Conservation (phyloP, 2,888 invertebrate genomes). For the Coecobrya sp. region DNA sequence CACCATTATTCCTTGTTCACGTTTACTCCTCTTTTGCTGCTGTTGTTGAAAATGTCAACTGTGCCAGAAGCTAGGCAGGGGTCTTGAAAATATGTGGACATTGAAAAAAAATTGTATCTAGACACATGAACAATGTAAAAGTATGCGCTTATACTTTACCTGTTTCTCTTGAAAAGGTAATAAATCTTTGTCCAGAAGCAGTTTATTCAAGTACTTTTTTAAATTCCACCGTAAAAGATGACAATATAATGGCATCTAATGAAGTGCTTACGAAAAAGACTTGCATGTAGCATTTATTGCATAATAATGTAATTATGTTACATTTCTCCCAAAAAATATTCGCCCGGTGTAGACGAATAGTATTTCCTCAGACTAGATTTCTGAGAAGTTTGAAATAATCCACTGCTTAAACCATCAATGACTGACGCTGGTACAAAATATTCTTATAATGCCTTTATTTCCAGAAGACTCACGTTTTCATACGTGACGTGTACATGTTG, state of each 20-base stretch:
- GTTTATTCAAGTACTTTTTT: conserved; percentile 27
- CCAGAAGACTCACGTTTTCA: conserved; percentile 57
- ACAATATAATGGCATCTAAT: conserved; percentile 39
- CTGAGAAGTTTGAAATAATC: conserved; percentile 12
- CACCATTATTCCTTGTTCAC: conserved; percentile 15
- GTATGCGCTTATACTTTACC: not conserved
- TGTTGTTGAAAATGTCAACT: conserved; percentile 78
- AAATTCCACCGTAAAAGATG: conserved; percentile 5
- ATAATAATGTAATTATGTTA: conserved; percentile 2
- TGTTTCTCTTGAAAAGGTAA: conserved; percentile 45
- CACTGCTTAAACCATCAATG: conserved; percentile 17
- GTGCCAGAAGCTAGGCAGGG: conserved; percentile 77
- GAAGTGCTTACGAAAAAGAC: conserved; percentile 12
- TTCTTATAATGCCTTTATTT: conserved; percentile 22
- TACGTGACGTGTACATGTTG: conserved; percentile 41
- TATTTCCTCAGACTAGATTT: conserved; percentile 17
- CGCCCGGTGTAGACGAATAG: not conserved
- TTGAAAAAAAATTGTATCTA: conserved; percentile 41
- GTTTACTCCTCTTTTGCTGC: conserved; percentile 32
- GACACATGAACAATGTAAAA: conserved; percentile 14
- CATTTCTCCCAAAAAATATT: not conserved
- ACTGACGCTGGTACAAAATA: conserved; percentile 36
- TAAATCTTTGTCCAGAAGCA: conserved; percentile 68
- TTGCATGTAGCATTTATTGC: not conserved
- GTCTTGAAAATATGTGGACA: conserved; percentile 72